Conservation (phyloP, 2,797 vertebrate species). For the Malurus splendens region DNA sequence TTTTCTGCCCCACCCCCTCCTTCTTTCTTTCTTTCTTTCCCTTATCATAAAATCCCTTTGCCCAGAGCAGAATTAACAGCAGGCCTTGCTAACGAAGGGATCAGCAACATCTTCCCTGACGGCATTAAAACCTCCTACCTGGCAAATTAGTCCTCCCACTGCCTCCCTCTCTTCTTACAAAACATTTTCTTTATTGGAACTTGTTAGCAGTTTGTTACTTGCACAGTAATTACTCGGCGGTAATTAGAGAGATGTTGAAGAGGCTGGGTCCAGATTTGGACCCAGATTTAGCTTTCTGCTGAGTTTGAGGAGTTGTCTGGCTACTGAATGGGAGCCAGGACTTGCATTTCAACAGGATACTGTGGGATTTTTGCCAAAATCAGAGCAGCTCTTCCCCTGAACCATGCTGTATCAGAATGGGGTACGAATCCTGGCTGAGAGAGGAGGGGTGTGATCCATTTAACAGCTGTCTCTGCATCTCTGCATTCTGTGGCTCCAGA, state of each 20-base stretch:
- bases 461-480: not conserved
- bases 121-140: constrained; percentile 13
- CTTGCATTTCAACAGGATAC: not conserved
- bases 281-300: not conserved
- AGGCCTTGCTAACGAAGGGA: not conserved
- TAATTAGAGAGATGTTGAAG: not conserved
- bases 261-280: not conserved
- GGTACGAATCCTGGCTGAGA: accelerated
- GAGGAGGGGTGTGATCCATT: not conserved
- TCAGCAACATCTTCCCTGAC: not conserved
- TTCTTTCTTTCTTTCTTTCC: accelerated
- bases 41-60: not conserved
- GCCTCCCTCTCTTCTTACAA: not conserved
- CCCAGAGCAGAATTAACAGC: not conserved
- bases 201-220: constrained; percentile 1
- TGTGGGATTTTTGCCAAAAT: not conserved
- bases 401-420: accelerated
- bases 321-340: not conserved
- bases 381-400: not conserved
- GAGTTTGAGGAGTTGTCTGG: not conserved
- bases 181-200: constrained; percentile 34
- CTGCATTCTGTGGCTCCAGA: not conserved
- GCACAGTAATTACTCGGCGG: not conserved
- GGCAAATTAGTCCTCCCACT: not conserved
- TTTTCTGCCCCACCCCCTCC: accelerated